Base-by-base conservation (phyloP, 2,888 invertebrate genomes). In the Teinopalpus imperialis region DNA sequence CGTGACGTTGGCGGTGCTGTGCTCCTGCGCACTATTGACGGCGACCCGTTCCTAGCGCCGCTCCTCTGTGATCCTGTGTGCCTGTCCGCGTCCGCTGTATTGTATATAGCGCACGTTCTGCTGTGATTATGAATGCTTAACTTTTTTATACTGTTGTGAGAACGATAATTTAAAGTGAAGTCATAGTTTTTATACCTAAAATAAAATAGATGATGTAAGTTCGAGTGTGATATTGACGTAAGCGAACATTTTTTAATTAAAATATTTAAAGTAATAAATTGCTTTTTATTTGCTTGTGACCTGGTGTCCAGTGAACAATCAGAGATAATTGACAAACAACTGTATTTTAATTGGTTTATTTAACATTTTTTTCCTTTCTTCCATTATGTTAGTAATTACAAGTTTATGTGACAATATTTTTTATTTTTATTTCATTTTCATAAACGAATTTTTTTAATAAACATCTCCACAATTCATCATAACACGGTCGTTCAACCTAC, bases 151-250 rank as follows among this genome's bases (percentile, higher is more conserved):
- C 74, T 70, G 69, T 70, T 75, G 75, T 63, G 72, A 76, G 83
- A 81, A 83, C 77, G 69, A 79, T 87, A 75, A 86, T 86, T 87
- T 87, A 88, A 85, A 79, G 71, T 64, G 74, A 86, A 88, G 87
- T 88, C 87, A 88, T 87, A 88, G 87, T 88, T 88, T 88, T 88
- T 88, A 88, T 88, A 87, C 85, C 48, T 82, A 87, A 74, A 78
- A 85, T 87, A 87, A n/a, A 87, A 86, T 87, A 88, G 87, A 87
- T 87, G 87, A 87, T 85, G 81, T 88, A 87, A 87, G 85, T 73
- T 74, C 77, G 86, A 83, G 87, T 88, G 88, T 88, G 88, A 88
- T 88, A 88, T 87, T 86, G 87, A 86, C 61, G 74, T 86, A 85
- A 86, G 86, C 64, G 68, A 87, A 59, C 60, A 75, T 74, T 83